These are phyloP conservation scores for Kryphioiulus occultus DNA, from an alignment of 2,888 invertebrate genomes.

Conservation along the genomic window DNA sequence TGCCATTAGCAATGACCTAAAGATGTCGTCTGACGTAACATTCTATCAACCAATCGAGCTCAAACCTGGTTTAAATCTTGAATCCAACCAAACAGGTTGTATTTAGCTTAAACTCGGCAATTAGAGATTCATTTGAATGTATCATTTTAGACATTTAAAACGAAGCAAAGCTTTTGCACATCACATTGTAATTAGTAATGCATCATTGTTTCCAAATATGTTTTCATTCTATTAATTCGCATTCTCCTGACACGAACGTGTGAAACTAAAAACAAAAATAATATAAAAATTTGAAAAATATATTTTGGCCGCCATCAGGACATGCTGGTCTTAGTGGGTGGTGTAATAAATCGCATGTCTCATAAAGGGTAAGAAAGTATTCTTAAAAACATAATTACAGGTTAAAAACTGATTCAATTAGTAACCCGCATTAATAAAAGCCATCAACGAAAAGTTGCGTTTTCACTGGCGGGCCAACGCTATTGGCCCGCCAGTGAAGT, in stretches of 20 bases:
- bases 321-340: constrained; percentile 3
- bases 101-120: too few species aligned
- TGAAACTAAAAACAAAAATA: background rate
- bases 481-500: constrained; percentile 3
- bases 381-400: constrained; percentile 24
- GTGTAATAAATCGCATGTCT: constrained; percentile 6
- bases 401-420: constrained; percentile 30
- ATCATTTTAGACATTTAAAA: too few species aligned
- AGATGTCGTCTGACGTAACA: too few species aligned
- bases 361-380: constrained; percentile 11
- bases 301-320: background rate
- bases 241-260: background rate
- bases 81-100: too few species aligned
- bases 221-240: background rate
- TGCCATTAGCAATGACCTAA: too few species aligned
- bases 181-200: too few species aligned
- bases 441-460: background rate
- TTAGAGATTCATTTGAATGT: too few species aligned
- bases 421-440: background rate
- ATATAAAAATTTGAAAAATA: background rate
- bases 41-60: background rate
- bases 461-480: background rate
- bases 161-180: too few species aligned
- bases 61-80: background rate
- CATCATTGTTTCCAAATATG: too few species aligned